These are phyloP conservation scores for Ladona fulva DNA, from an alignment of 1,140 invertebrate species.

Conservation along the genomic window DNA sequence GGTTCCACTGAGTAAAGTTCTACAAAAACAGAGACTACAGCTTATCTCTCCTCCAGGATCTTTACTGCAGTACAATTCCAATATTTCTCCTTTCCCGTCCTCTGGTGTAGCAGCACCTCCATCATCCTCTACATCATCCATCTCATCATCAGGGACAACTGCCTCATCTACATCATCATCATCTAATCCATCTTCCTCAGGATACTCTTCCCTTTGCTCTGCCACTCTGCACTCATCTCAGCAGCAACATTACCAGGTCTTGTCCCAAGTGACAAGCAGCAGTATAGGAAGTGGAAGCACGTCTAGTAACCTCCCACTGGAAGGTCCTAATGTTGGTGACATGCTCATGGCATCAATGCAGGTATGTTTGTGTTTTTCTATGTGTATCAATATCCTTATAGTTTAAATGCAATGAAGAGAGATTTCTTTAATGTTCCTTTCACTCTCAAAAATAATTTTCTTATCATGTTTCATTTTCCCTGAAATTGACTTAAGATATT, in stretches of 20 bases:
- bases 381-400: too few species aligned
- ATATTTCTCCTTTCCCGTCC: neutral
- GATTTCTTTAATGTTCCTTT: too few species aligned
- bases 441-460: too few species aligned
- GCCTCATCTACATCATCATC: neutral
- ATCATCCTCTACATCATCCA: neutral
- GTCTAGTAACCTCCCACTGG: conserved; percentile 32
- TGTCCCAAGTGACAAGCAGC: neutral
- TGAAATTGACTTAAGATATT: too few species aligned
- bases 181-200: neutral
- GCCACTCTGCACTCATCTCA: conserved; percentile 30
- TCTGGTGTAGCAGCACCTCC: neutral
- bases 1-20: conserved; percentile 70
- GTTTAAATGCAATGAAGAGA: too few species aligned
- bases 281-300: neutral
- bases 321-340: conserved; percentile 69
- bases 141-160: neutral
- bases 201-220: neutral
- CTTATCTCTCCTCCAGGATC: conserved; percentile 17
- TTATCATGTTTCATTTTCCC: too few species aligned
- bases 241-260: neutral
- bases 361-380: conserved; percentile 32
- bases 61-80: conserved; percentile 27
- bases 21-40: conserved; percentile 14
- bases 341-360: conserved; percentile 73